Evolutionary conservation across 1,140 invertebrate genomes (phyloP).

Genomic region (Lysiphlebus fabarum): DNA sequence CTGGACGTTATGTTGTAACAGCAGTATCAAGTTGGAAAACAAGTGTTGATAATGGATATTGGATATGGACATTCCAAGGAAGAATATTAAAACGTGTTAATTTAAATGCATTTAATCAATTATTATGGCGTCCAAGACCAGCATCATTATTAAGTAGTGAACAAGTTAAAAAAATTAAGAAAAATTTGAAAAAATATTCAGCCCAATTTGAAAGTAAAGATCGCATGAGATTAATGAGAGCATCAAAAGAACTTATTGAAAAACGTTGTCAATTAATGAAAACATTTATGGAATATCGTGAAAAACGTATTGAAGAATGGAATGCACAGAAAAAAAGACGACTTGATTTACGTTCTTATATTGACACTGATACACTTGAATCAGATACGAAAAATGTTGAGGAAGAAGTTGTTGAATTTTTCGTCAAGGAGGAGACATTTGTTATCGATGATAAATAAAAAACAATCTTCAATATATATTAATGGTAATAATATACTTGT

Average conservation of each 20-base stretch:
- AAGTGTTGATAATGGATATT: constrained; percentile 94
- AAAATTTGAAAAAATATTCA: constrained; percentile 97
- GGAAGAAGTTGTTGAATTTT: constrained; percentile 95
- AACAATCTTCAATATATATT: background rate
- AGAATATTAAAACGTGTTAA: constrained; percentile 78
- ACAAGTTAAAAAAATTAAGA: constrained; percentile 91
- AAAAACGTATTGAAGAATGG: constrained; percentile 73
- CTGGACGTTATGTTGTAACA: constrained; percentile 80
- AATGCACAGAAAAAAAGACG: constrained; percentile 72
- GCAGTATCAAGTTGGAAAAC: constrained; percentile 94
- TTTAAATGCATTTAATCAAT: constrained; percentile 89
- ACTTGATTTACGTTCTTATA: constrained; percentile 79
- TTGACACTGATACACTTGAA: constrained; percentile 88
- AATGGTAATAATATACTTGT: too few species aligned
- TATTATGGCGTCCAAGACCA: constrained; percentile 94
- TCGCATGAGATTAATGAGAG: constrained; percentile 85
- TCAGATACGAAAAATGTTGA: constrained; percentile 83
- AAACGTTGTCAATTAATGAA: constrained; percentile 87
- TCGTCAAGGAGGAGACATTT: constrained; percentile 92
- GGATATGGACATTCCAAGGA: constrained; percentile 97
- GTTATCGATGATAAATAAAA: constrained; percentile 64
- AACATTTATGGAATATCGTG: constrained; percentile 79
- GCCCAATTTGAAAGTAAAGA: constrained; percentile 95
- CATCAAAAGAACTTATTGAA: constrained; percentile 94
- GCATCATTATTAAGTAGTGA: constrained; percentile 76